A percentile compares a stretch with the other conserved stretches of the same genome.
These are phyloP conservation scores for Ginglymostoma cirratum DNA, from an alignment of 2,113 vertebrate species.

Conservation along the genomic window DNA sequence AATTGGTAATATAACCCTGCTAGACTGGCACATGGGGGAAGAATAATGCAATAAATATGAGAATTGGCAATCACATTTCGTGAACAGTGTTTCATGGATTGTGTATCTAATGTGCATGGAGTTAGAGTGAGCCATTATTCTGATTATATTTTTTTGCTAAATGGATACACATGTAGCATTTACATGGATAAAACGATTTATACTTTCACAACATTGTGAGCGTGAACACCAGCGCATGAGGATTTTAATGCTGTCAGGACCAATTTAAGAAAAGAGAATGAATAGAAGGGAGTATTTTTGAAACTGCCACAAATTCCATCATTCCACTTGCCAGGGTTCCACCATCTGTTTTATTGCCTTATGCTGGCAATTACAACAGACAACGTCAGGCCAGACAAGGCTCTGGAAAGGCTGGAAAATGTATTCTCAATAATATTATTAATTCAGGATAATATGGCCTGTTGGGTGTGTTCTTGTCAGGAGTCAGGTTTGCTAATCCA, in stretches of 20 bases:
- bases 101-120: not conserved
- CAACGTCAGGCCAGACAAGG: not conserved
- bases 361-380: not conserved
- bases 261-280: not conserved
- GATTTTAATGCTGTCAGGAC: not conserved
- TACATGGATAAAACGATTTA: slow-evolving; percentile 12
- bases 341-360: not conserved
- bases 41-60: not conserved
- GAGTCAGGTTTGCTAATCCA: too few relatives aligned
- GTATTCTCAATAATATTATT: not conserved
- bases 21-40: not conserved
- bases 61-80: not conserved
- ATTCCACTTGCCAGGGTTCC: not conserved
- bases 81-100: not conserved
- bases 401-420: not conserved
- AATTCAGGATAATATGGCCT: too few relatives aligned
- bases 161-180: not conserved
- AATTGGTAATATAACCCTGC: not conserved
- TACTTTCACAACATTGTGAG: not conserved
- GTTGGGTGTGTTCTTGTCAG: too few relatives aligned
- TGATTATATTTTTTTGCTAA: not conserved
- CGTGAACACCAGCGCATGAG: not conserved
- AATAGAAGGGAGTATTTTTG: not conserved
- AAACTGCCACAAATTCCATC: not conserved
- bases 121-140: not conserved